Percentiles rank a stretch among this genome's conserved stretches.
Conservation (phyloP, 1,140 invertebrate species). For the Zaprionus camerounensis region DNA sequence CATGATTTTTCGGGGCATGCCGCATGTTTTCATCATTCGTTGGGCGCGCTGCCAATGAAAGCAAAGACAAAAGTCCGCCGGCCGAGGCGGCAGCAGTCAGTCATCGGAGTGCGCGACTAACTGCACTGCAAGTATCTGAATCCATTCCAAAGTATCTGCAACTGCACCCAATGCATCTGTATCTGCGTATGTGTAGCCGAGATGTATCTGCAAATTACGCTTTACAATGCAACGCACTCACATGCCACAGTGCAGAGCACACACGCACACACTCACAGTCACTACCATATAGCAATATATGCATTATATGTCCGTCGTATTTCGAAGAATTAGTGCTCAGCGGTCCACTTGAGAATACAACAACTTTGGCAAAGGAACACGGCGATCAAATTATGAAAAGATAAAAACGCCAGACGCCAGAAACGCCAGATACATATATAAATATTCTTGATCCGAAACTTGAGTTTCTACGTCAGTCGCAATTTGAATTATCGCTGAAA, state of each 20-base stretch:
- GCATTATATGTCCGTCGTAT: conserved; percentile 12
- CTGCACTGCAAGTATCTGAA: conserved; percentile 66
- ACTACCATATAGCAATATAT: conserved; percentile 1
- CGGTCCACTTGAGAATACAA: conserved; percentile 38
- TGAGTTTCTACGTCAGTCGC: conserved; percentile 34
- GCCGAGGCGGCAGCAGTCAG: conserved; percentile 55
- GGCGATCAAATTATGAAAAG: conserved; percentile 42
- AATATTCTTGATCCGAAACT: conserved; percentile 33
- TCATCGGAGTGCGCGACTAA: conserved; percentile 55
- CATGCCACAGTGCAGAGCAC: neutral
- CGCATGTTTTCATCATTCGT: conserved; percentile 75
- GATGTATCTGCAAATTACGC: conserved; percentile 28
- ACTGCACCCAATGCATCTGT: conserved; percentile 2
- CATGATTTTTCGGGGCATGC: conserved; percentile 49
- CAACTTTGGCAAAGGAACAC: conserved; percentile 23
- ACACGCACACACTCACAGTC: neutral
- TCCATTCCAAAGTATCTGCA: conserved; percentile 59
- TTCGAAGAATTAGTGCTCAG: conserved; percentile 20
- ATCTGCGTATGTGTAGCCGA: neutral
- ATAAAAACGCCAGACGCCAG: conserved; percentile 44
- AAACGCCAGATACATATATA: conserved; percentile 26
- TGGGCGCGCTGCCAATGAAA: conserved; percentile 76
- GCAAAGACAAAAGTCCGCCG: conserved; percentile 67
- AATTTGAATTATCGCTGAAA: conserved; percentile 22
- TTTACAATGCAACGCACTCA: conserved; percentile 27